Evolutionary conservation across 2,888 invertebrate genomes (phyloP), one percentile per base, ranked within the genome.

Genomic region (Hecatera dysodea): DNA sequence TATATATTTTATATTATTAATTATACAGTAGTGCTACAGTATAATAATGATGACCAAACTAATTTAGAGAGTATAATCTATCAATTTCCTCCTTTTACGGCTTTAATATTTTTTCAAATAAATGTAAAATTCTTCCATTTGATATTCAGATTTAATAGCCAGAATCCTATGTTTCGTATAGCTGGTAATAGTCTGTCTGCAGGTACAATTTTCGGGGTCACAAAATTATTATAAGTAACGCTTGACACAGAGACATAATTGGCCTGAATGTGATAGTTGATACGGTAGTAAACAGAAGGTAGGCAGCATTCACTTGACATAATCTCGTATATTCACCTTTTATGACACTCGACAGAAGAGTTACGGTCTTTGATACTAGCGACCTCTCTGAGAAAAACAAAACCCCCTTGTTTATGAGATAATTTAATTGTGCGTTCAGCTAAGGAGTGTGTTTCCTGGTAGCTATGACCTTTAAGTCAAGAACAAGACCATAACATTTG

Each of bases 251-350:
- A 55, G 7, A 50, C n/a, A n/a, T 53, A 53, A 53, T 42, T 46
- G 53, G 36, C 44, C 27, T 55, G 22, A 22, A 36, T 67, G 36
- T 7, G 50, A 44, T 22, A 33, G 56, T 69, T 42, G 50, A 33
- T 70, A 69, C n/a, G 42, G 27, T 22, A 53, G 67, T 67, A 55
- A 46, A 39, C 55, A 55, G 22, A 27, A 46, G 17, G 65, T 22
- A 27, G 24, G 15, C 12, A 36, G 15, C 11, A 36, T 19, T 17
- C 27, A 36, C 27, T 70, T 52, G 42, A 44, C 42, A 52, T 70
- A 70, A 52, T 59, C 59, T 27, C 42, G 27, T 70, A 50, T n/a
- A n/a, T n/a, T n/a, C n/a, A n/a, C n/a, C 39, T 11, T 39, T 39
- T 39, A 39, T 39, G 12, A 29, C 29, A 29, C 52, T 44, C 27